Conservation (phyloP, 2,113 vertebrate genomes). For the Gasterosteus aculeatus region DNA sequence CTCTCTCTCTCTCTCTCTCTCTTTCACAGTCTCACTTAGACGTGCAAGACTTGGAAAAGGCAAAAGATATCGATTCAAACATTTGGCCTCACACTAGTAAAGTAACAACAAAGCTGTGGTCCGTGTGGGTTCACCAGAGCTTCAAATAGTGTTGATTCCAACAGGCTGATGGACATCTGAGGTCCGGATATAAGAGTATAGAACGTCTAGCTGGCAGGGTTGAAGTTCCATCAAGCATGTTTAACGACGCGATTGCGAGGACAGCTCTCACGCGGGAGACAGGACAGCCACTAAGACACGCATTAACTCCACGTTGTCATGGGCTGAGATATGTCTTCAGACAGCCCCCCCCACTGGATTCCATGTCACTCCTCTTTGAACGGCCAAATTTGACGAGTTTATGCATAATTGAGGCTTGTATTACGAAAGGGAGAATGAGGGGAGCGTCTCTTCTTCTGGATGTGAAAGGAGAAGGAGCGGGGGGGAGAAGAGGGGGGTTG, state of each 20-base stretch:
- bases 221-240: slow-evolving; percentile 48
- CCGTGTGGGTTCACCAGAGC: slow-evolving; percentile 9
- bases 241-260: slow-evolving; percentile 49
- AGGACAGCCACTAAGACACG: slow-evolving; percentile 69
- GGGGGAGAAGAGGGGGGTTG: neutral
- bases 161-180: slow-evolving; percentile 45
- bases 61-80: slow-evolving; percentile 48
- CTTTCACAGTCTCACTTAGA: slow-evolving; percentile 59
- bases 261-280: slow-evolving; percentile 57
- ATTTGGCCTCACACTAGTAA: slow-evolving; percentile 47
- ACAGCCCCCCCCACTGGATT: slow-evolving; percentile 73
- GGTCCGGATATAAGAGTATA: slow-evolving; percentile 51
- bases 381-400: slow-evolving; percentile 72
- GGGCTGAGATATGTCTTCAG: slow-evolving; percentile 61
- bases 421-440: slow-evolving; percentile 66
- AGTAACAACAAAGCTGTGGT: slow-evolving; percentile 38
- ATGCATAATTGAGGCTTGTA: slow-evolving; percentile 78
- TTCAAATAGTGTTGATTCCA: slow-evolving; percentile 44
- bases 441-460: slow-evolving; percentile 36
- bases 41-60: slow-evolving; percentile 23
- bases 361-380: slow-evolving; percentile 74
- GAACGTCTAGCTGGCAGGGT: slow-evolving; percentile 33
- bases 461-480: slow-evolving; percentile 44
- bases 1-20: slow-evolving; percentile 42
- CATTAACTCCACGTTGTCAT: slow-evolving; percentile 69